Evolutionary conservation across 23 tunicate species (phyloP).

Genomic region (Diplosoma virens): DNA sequence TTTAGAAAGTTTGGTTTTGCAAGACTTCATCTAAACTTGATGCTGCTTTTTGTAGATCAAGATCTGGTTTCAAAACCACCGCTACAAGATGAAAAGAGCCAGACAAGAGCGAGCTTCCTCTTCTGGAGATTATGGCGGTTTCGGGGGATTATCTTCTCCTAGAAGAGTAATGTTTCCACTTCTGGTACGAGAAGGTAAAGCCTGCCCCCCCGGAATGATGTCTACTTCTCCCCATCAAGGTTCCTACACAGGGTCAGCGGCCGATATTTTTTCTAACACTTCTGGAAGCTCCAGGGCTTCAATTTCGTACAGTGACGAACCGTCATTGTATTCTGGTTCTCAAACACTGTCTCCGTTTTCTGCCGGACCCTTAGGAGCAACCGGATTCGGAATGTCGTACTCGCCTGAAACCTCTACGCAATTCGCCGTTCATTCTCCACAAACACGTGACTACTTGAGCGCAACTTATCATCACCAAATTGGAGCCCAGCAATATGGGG

Average conservation of each 20-base stretch:
- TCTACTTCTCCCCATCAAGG: background rate
- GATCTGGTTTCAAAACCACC: conserved; percentile 86
- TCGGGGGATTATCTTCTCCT: conserved; percentile 52
- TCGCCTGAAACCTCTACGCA: conserved; percentile 17
- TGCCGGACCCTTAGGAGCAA: conserved; percentile 21
- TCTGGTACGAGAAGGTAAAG: conserved; percentile 61
- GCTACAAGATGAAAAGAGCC: conserved; percentile 74
- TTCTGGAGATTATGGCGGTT: background rate
- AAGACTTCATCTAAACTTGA: background rate
- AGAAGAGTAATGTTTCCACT: conserved; percentile 65
- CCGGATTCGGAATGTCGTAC: conserved; percentile 22
- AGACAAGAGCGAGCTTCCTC: conserved; percentile 28
- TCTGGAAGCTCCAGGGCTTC: background rate
- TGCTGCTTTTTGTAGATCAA: conserved; percentile 61
- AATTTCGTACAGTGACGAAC: conserved; percentile 26
- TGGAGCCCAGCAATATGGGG: conserved; percentile 35
- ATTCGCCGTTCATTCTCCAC: background rate
- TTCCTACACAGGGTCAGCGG: conserved; percentile 2
- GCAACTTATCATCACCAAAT: conserved; percentile 44
- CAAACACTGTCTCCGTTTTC: conserved; percentile 9
- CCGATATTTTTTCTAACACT: conserved; percentile 1
- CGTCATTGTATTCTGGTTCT: background rate
- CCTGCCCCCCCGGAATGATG: conserved; percentile 37
- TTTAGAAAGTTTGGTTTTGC: background rate
- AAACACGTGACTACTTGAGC: conserved; percentile 15